These are phyloP conservation scores for Vannuccia rotundouncinata DNA, from an alignment of 2,888 invertebrate genomes.

Conservation along the genomic window DNA sequence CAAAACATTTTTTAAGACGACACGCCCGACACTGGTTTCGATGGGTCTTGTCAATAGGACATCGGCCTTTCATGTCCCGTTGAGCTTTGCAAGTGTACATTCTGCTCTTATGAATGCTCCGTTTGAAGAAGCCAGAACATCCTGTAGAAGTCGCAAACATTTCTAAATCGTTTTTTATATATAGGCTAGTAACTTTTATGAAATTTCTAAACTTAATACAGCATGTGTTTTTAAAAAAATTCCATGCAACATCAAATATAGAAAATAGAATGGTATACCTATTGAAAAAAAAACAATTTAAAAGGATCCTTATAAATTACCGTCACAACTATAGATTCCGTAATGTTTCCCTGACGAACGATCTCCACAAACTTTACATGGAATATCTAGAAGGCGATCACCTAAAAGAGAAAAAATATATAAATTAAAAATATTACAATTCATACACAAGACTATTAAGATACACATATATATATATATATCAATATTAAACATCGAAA, in stretches of 20 bases:
- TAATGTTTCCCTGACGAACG: slow-evolving; percentile 39
- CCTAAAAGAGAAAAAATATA: slow-evolving; percentile 29
- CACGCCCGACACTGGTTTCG: slow-evolving; percentile 93
- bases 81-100: slow-evolving; percentile 89
- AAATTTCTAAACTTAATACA: too few species aligned
- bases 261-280: too few species aligned
- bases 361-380: slow-evolving; percentile 38
- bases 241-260: too few species aligned
- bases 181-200: too few species aligned
- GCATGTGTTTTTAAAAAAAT: too few species aligned
- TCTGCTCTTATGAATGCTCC: slow-evolving; percentile 83
- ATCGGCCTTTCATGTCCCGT: slow-evolving; percentile 72
- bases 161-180: background rate
- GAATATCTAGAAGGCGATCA: slow-evolving; percentile 38
- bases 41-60: slow-evolving; percentile 87
- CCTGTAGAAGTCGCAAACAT: slow-evolving; percentile 43
- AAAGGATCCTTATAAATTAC: too few species aligned
- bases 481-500: too few species aligned
- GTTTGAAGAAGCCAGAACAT: slow-evolving; percentile 60
- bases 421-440: too few species aligned
- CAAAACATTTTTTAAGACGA: slow-evolving; percentile 77
- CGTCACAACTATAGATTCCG: slow-evolving; percentile 39
- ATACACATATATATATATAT: too few species aligned
- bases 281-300: too few species aligned
- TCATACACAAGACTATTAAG: too few species aligned